Base-by-base conservation (phyloP, 2,797 vertebrate species). In the Danio aesculapii region DNA sequence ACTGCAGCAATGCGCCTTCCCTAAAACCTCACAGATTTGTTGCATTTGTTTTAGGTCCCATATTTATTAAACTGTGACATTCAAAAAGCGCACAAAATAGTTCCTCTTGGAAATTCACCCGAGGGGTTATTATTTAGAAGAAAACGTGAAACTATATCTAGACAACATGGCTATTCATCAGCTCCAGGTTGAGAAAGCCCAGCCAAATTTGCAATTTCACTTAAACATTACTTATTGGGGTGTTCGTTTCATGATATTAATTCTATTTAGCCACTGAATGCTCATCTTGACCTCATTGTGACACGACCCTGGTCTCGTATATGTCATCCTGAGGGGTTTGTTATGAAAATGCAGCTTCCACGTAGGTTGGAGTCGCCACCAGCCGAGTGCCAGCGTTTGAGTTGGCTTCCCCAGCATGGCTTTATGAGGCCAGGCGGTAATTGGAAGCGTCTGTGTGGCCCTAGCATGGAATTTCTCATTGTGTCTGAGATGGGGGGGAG, bases 371-470 rank as follows among this genome's bases (percentile, higher is more conserved):
- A 77, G 84, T 19, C 57, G 55, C 57, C 63, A 41, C 83, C 66
- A 81, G 76, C 74, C 41, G 77, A 85, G 75, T 81, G 84, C 87
- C 79, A 55, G 75, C 71, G 71, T 75, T 79, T 87, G 75, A 83
- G 84, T 89, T 70, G 44, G 64, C 70, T 82, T 72, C 86, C 89
- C 87, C 80, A 83, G 75, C 63, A 6, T 73, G 79, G 83, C 84
- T 90, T 91, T 84, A 89, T 73, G 83, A 89, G 85, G 86, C 81
- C 77, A 57, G 59, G 75, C 77, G 70, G 82, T 93, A 94, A 95
- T 93, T 93, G 92, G 92, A 94, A 93, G 86, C 89, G 79, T 92
- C 91, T 94, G 91, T 91, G 90, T 90, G 87, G 88, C 88, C 86
- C 82, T 90, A 75, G 21, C 86, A 84, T 89, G 91, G 92, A 91